These are phyloP conservation scores for Oeneis ivallda DNA, from an alignment of 2,888 invertebrate species.

Conservation along the genomic window DNA sequence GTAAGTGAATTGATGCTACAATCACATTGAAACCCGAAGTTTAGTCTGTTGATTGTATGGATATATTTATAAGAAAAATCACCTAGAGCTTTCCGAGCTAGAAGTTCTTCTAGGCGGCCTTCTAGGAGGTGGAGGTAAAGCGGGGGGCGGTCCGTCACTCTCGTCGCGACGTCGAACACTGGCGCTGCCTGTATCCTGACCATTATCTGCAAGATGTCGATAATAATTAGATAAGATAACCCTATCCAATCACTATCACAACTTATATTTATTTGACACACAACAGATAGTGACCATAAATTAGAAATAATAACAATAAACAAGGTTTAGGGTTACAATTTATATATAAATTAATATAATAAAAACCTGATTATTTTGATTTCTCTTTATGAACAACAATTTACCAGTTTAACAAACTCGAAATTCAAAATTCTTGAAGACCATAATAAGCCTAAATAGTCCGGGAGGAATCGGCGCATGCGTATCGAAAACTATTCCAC, in stretches of 20 bases:
- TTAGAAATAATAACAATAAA: too few relatives aligned
- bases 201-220: constrained; percentile 59
- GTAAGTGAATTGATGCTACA: background rate
- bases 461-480: too few relatives aligned
- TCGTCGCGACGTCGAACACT: constrained; percentile 69
- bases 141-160: constrained; percentile 67
- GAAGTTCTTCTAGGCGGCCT: constrained; percentile 62
- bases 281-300: too few relatives aligned
- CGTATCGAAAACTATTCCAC: too few relatives aligned
- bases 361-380: too few relatives aligned
- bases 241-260: constrained; percentile 5
- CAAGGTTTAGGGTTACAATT: too few relatives aligned
- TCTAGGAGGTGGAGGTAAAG: constrained; percentile 72
- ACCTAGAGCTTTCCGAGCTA: constrained; percentile 62
- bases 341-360: too few relatives aligned
- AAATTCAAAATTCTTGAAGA: too few relatives aligned
- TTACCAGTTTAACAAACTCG: too few relatives aligned
- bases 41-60: background rate
- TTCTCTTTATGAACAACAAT: too few relatives aligned
- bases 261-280: background rate
- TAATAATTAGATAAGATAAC: constrained; percentile 26
- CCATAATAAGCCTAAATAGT: too few relatives aligned
- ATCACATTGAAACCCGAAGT: background rate
- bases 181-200: constrained; percentile 53
- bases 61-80: background rate